Percentiles rank a stretch among this genome's conserved stretches.
Evolutionary conservation across 2,797 vertebrate species (phyloP).

Genomic region (Tenualosa thibaudeaui): DNA sequence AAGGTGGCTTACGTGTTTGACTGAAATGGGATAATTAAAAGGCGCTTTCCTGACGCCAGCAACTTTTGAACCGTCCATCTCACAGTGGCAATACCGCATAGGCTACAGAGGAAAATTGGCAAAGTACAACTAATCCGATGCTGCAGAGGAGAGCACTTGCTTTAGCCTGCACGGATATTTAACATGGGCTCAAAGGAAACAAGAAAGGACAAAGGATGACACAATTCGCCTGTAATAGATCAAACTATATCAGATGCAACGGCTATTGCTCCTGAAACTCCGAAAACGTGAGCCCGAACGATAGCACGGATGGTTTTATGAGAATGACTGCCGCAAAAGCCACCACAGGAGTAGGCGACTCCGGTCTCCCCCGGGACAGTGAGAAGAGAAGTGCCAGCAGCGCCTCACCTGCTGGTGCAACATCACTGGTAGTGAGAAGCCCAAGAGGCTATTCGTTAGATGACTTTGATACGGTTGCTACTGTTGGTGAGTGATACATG

Average conservation of each 20-base stretch:
- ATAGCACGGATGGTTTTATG: constrained; percentile 18
- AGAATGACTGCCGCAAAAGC: constrained; percentile 49
- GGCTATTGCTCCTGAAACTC: constrained; percentile 14
- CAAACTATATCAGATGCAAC: neutral
- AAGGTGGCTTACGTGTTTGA: neutral
- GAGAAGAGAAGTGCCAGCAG: constrained; percentile 30
- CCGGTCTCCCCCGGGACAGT: constrained; percentile 33
- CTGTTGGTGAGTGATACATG: constrained; percentile 69
- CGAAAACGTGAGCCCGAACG: neutral
- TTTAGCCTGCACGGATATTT: constrained; percentile 16
- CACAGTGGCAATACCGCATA: constrained; percentile 11
- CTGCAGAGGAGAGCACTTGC: constrained; percentile 22
- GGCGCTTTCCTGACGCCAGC: constrained; percentile 16
- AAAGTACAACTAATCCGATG: constrained; percentile 26
- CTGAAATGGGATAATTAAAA: neutral
- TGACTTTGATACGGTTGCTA: constrained; percentile 72
- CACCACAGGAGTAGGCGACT: constrained; percentile 28
- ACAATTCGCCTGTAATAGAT: neutral
- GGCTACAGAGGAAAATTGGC: constrained; percentile 21
- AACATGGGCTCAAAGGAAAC: neutral
- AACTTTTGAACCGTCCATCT: constrained; percentile 21
- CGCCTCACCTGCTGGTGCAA: constrained; percentile 27
- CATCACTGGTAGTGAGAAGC: constrained; percentile 31
- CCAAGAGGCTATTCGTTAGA: constrained; percentile 62
- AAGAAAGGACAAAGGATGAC: neutral